Evolutionary conservation across 2,113 vertebrate genomes (phyloP).

Genomic region (Rhea pennata): DNA sequence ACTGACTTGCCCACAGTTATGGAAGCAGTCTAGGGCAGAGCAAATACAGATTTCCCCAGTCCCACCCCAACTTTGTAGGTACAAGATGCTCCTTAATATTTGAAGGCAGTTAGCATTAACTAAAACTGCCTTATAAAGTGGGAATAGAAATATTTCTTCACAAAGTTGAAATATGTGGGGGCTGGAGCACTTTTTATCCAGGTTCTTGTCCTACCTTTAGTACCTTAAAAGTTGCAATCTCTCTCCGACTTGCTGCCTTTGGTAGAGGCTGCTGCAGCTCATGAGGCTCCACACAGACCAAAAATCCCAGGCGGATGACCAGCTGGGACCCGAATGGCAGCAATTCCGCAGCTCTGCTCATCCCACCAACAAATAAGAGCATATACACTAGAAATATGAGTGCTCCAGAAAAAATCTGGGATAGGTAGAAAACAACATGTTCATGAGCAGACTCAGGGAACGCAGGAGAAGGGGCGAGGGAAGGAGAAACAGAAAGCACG

Average conservation of each 20-base stretch:
- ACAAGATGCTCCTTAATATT: not conserved
- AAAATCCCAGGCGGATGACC: fast-evolving
- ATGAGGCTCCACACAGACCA: fast-evolving
- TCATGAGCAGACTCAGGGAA: not conserved
- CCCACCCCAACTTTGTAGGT: not conserved
- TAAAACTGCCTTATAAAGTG: fast-evolving
- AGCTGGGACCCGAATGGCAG: fast-evolving
- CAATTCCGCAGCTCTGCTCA: fast-evolving
- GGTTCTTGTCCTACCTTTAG: not conserved
- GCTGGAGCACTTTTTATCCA: not conserved
- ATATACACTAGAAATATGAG: fast-evolving
- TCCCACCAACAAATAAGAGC: fast-evolving
- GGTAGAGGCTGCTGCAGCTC: fast-evolving
- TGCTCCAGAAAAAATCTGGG: not conserved
- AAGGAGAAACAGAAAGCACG: not conserved
- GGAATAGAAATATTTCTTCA: not conserved
- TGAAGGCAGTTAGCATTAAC: not conserved
- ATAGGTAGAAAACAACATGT: not conserved
- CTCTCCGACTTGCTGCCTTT: not conserved
- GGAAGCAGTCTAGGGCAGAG: not conserved
- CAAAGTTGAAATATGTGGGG: not conserved
- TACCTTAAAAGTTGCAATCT: not conserved
- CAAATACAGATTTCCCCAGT: fast-evolving
- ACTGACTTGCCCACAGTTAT: not conserved
- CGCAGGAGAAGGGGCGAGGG: fast-evolving